Evolutionary conservation across 2,888 invertebrate genomes (phyloP).

Genomic region (Sycophila texana): DNA sequence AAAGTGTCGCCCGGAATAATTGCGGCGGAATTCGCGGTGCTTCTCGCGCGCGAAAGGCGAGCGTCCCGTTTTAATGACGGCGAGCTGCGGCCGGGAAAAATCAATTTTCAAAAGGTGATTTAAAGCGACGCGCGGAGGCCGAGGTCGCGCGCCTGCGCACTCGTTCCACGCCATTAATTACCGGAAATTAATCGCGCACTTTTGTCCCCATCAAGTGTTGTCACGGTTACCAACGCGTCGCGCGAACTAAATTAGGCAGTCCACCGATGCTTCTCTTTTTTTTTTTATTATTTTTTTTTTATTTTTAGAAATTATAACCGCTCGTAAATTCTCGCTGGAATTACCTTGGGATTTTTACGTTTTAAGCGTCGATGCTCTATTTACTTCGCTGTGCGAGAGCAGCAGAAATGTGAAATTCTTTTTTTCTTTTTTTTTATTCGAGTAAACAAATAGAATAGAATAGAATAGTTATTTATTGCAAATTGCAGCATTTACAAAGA

Average conservation of each 20-base stretch:
- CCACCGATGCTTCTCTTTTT: background rate
- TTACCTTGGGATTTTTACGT: too few species aligned
- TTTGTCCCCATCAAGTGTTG: background rate
- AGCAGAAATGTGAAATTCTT: too few species aligned
- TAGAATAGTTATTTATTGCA: too few species aligned
- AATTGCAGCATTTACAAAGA: too few species aligned
- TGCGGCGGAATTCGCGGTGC: background rate
- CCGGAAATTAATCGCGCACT: slow-evolving; percentile 23
- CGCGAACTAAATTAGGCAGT: background rate
- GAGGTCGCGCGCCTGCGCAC: background rate
- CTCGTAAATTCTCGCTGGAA: too few species aligned
- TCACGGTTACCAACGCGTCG: background rate
- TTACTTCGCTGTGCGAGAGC: too few species aligned
- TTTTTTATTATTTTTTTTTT: background rate
- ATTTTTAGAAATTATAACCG: background rate
- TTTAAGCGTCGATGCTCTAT: too few species aligned
- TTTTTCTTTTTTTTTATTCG: too few species aligned
- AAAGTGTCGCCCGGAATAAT: slow-evolving; percentile 13
- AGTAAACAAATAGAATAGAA: too few species aligned
- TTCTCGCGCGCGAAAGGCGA: slow-evolving; percentile 22
- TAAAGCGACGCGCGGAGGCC: background rate
- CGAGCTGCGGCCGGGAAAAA: slow-evolving; percentile 13
- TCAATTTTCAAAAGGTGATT: slow-evolving; percentile 42
- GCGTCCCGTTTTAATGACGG: slow-evolving; percentile 14
- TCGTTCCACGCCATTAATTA: slow-evolving; percentile 27